phyloP scores from a whole-genome alignment of 2,113 vertebrate species.

The Ptychochromis oligacanthus region DNA sequence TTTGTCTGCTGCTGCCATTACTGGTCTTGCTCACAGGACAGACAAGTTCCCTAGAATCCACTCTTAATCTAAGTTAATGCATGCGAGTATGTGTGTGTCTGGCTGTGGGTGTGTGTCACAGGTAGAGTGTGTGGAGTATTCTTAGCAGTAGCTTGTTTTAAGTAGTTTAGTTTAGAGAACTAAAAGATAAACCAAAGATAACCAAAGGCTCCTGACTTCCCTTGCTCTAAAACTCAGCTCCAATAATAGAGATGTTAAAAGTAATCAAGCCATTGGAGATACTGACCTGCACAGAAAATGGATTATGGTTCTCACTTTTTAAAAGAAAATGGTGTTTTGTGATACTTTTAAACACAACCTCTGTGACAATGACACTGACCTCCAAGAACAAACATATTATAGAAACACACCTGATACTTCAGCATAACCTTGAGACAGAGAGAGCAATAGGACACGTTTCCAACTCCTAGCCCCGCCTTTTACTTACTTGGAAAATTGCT shows the following conservation, averaged over 20 bases:
- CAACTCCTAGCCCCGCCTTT: background rate
- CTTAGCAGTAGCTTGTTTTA: constrained; percentile 43
- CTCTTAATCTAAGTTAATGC: constrained; percentile 6
- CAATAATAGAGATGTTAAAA: constrained; percentile 29
- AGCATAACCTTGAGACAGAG: background rate
- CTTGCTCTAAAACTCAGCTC: background rate
- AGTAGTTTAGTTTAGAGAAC: constrained; percentile 30
- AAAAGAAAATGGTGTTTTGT: background rate
- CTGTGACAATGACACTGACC: background rate
- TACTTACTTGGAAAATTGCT: background rate
- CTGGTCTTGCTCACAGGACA: background rate
- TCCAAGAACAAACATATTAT: background rate
- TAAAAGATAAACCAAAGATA: constrained; percentile 24
- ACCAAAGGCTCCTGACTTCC: constrained; percentile 21
- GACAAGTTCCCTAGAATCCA: background rate
- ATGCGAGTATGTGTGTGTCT: background rate
- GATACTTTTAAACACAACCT: rapidly evolving
- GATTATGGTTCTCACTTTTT: background rate
- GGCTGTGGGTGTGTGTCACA: background rate
- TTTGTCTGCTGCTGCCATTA: constrained; percentile 16
- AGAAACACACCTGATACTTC: background rate
- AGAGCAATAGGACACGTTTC: background rate
- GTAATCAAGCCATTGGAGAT: background rate
- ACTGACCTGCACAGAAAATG: background rate
- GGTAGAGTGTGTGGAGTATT: constrained; percentile 34